Evolutionary conservation across 2,797 vertebrate species (phyloP), one percentile per base, ranked within the genome.

Genomic region (Margarornis squamiger): DNA sequence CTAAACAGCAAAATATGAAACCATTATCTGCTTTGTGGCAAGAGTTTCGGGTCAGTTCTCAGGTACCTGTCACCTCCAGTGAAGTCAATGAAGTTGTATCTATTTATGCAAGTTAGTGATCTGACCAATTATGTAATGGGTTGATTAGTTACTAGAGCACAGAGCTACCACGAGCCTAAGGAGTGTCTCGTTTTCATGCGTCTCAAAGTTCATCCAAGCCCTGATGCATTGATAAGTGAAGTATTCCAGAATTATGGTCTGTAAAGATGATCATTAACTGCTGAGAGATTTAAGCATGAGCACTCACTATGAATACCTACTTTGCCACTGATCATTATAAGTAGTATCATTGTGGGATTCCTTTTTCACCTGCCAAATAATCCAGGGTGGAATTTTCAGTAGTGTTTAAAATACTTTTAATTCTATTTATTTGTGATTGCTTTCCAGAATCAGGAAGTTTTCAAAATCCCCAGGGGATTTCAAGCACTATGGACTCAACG

Each of bases 181-280:
- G 96, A 96, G 96, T 96, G 94, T 78, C 90, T n/a, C 73, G 70
- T 87, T 96, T 96, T 87, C 96, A 74, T 92, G 77, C 1, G 4
- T 93, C 83, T 95, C 96, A 97, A 96, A 97, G 96, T 96, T 88
- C 96, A 95, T 89, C 96, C 96, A 94, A 95, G 96, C 96, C 96
- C 96, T 96, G 95, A 97, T 96, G 86, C 59, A 93, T 96, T 39
- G 96, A 97, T 97, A 96, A 96, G 93, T 92, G 90, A 96, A 94
- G 57, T 52, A 96, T 85, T 96, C 46, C 22, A 38, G 84, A 66
- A 95, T 90, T 95, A 96, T 80, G 86, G 90, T 72, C 90, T 89
- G 68, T 80, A 93, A 67, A 82, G 84, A 96, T 61, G 92, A 94
- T 92, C 84, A 95, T 91, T 95, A 96, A 96, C 94, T 73, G 75